A percentile compares a stretch with the other conserved stretches of the same genome.
phyloP scores from a whole-genome alignment of 2,113 vertebrate species.

The Solea senegalensis region DNA sequence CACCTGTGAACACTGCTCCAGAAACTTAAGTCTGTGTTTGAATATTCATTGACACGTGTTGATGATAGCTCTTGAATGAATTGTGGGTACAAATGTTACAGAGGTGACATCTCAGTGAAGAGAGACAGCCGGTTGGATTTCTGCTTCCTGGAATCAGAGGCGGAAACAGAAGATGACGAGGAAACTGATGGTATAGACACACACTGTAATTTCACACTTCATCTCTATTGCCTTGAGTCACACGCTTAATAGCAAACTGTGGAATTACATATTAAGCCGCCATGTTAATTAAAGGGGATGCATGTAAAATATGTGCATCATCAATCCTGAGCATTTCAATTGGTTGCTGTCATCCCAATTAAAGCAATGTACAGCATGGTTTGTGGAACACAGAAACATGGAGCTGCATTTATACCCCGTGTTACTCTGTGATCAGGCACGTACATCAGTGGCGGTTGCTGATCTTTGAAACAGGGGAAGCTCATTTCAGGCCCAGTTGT shows the following conservation, averaged over 20 bases:
- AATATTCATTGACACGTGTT: constrained; percentile 47
- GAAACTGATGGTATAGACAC: constrained; percentile 55
- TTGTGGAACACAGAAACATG: too few species aligned
- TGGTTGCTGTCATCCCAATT: too few species aligned
- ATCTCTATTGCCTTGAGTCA: constrained; percentile 20
- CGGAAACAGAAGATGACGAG: constrained; percentile 73
- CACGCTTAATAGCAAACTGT: constrained; percentile 14
- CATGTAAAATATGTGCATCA: too few species aligned
- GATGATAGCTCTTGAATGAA: constrained; percentile 29
- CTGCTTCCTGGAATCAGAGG: constrained; percentile 73
- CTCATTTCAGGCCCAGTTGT: too few species aligned
- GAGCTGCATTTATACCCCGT: too few species aligned
- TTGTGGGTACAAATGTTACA: constrained; percentile 58
- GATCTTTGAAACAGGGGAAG: too few species aligned
- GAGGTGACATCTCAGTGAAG: constrained; percentile 77
- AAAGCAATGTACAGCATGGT: too few species aligned
- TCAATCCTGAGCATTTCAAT: too few species aligned
- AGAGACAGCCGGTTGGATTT: constrained; percentile 75
- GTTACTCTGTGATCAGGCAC: too few species aligned
- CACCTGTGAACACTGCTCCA: constrained; percentile 2
- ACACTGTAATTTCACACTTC: constrained; percentile 31
- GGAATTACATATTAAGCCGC: constrained; percentile 5
- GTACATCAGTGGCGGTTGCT: too few species aligned
- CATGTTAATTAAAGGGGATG: constrained; percentile 5
- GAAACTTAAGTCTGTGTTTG: constrained; percentile 18